Conservation (phyloP, 2,113 vertebrate species). For the Anas platyrhynchos region DNA sequence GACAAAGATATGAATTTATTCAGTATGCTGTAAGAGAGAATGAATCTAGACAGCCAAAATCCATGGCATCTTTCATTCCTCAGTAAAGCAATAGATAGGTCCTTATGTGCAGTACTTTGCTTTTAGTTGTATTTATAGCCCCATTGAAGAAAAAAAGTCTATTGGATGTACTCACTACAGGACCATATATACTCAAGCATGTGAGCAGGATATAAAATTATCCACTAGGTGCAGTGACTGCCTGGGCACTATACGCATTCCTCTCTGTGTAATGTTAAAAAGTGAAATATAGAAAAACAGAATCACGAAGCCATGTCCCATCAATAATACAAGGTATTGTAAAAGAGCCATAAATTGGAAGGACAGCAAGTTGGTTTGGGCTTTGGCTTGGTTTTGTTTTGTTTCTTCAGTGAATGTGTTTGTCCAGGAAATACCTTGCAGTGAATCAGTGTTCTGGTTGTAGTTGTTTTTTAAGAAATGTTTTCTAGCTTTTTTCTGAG, state of each 20-base stretch:
- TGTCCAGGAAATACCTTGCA: constrained; percentile 45
- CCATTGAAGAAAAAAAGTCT: constrained; percentile 46
- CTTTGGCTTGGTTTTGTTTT: constrained; percentile 43
- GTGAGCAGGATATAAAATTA: constrained; percentile 23
- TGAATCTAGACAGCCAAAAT: constrained; percentile 12
- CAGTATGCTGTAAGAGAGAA: constrained; percentile 10
- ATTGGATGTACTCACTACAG: constrained; percentile 19
- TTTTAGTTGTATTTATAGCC: constrained; percentile 66
- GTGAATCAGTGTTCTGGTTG: constrained; percentile 15
- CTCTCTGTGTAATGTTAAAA: constrained; percentile 32
- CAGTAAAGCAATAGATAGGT: constrained; percentile 45
- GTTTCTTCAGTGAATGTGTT: constrained; percentile 20
- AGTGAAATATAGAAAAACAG: neutral
- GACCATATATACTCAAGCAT: constrained; percentile 53
- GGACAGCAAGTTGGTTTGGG: constrained; percentile 56
- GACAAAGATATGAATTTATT: constrained; percentile 49
- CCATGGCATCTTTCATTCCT: constrained; percentile 34
- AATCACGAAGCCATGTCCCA: constrained; percentile 9
- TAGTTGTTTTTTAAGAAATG: neutral
- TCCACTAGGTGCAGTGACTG: neutral
- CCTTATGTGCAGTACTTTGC: constrained; percentile 51
- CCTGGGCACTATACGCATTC: neutral
- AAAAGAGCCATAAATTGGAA: constrained; percentile 55
- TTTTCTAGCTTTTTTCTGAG: neutral
- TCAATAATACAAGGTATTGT: constrained; percentile 47